Percentiles rank a stretch among this genome's conserved stretches.
Evolutionary conservation across 1,140 invertebrate species (phyloP).

Genomic region (Nasonia giraulti): DNA sequence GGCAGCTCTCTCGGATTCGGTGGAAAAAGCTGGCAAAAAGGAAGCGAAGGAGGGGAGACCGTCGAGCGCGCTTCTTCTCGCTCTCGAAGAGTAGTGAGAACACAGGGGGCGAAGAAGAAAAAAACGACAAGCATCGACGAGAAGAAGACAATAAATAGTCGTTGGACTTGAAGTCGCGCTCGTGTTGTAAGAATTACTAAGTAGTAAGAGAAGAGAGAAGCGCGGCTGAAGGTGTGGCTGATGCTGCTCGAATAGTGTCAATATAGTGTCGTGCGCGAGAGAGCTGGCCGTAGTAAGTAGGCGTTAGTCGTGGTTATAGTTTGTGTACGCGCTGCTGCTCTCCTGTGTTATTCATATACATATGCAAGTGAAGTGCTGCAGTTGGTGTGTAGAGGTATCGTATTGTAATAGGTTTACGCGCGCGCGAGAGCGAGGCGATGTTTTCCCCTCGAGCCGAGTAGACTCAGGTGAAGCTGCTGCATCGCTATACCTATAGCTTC

Average conservation of each 20-base stretch:
- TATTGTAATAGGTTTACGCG: not conserved
- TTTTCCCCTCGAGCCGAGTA: constrained; percentile 1
- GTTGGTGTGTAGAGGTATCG: not conserved
- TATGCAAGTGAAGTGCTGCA: not conserved
- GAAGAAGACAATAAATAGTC: too few species aligned
- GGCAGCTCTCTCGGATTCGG: not conserved
- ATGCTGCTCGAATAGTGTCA: not conserved
- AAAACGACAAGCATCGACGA: too few species aligned
- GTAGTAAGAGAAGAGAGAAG: too few species aligned
- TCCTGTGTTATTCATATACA: not conserved
- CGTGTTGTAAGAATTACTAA: too few species aligned
- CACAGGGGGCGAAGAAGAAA: too few species aligned
- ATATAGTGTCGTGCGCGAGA: not conserved
- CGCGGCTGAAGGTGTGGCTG: not conserved
- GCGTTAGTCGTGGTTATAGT: not conserved
- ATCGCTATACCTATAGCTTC: not conserved
- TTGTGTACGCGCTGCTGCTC: not conserved
- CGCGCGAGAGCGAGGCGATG: constrained; percentile 5
- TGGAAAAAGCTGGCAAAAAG: not conserved
- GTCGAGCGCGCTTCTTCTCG: too few species aligned
- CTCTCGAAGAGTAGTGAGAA: too few species aligned
- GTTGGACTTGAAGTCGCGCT: too few species aligned
- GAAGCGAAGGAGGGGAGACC: too few species aligned
- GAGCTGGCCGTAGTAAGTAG: not conserved
- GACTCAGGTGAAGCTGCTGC: constrained; percentile 10